Evolutionary conservation across 23 tunicate species (phyloP), one percentile per base, ranked within the genome.

Genomic region (Trididemnum miniatum): DNA sequence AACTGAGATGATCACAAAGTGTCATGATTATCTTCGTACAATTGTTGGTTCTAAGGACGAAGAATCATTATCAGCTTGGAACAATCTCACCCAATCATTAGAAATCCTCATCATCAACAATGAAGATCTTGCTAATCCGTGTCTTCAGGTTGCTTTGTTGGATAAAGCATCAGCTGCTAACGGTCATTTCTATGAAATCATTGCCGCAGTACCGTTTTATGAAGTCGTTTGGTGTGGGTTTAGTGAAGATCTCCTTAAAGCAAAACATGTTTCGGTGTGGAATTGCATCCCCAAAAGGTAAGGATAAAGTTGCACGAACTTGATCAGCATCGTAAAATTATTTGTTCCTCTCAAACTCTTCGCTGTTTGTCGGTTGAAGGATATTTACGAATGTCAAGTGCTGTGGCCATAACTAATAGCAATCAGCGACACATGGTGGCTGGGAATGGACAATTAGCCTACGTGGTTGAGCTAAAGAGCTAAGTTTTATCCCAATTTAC

Each of bases 61-160:
- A n/a, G n/a, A n/a, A n/a, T 44, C 67, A 62, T 18, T 12, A 12
- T 9, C 18, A 18, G 15, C 29, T n/a, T 71, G 76, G 76, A 15
- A 20, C 9, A 37, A 71, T 2, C 9, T 35, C 26, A 25, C 26
- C 9, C n/a, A n/a, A 29, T 3, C 9, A 12, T 4, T 71, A 7
- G 26, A 71, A 26, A 5, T 71, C 31, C 9, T 31, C 12, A 37
- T 3, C 7, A 3, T 71, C 28, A 71, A 28, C 12, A 23, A 71
- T 15, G 76, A 71, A 9, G 44, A 71, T 4, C n/a, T 71, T 3
- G 9, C 7, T 31, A 31, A 35, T 31, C 95, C 95, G 40, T 89
- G 95, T 52, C 36, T 79, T 33, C 95, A 89, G 40, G 89, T 89
- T 1, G 88, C 95, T 1, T 29, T 84, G 40, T 84, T 59, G 31